Conservation (phyloP, 2,113 vertebrate genomes). For the Caracal caracal region DNA sequence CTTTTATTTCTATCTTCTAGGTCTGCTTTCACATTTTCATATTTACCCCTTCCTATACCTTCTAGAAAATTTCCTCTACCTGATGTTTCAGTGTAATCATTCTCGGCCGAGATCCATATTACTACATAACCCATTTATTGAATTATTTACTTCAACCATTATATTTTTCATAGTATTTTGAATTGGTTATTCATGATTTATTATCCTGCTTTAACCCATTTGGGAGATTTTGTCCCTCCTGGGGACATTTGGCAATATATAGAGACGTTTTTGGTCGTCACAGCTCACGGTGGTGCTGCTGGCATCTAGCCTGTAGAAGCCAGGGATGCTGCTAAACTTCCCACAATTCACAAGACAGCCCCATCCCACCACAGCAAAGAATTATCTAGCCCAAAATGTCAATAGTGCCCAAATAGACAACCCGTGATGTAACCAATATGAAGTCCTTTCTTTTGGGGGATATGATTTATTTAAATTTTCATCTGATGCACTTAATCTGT, state of each 20-base stretch:
- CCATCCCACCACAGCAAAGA: neutral
- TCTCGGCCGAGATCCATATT: neutral
- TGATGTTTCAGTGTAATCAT: slow-evolving; percentile 25
- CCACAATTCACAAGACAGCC: neutral
- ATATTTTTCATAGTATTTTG: neutral
- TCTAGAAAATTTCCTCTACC: neutral
- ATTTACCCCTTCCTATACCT: neutral
- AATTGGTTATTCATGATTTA: slow-evolving; percentile 10
- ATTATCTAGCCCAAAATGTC: neutral
- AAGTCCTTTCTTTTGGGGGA: neutral
- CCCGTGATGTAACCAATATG: neutral
- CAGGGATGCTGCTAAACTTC: neutral
- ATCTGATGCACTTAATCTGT: neutral
- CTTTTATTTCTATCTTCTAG: neutral
- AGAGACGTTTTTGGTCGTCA: neutral
- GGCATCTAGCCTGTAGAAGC: neutral
- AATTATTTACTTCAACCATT: neutral
- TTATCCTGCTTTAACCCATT: neutral
- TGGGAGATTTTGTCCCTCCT: neutral
- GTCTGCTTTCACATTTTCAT: slow-evolving; percentile 21
- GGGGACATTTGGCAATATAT: neutral
- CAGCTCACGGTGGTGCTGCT: neutral
- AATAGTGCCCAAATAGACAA: neutral
- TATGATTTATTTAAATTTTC: slow-evolving; percentile 6
- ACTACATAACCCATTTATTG: neutral